These are phyloP conservation scores for Tiliacea citrago DNA, from an alignment of 2,888 invertebrate genomes.

Conservation along the genomic window DNA sequence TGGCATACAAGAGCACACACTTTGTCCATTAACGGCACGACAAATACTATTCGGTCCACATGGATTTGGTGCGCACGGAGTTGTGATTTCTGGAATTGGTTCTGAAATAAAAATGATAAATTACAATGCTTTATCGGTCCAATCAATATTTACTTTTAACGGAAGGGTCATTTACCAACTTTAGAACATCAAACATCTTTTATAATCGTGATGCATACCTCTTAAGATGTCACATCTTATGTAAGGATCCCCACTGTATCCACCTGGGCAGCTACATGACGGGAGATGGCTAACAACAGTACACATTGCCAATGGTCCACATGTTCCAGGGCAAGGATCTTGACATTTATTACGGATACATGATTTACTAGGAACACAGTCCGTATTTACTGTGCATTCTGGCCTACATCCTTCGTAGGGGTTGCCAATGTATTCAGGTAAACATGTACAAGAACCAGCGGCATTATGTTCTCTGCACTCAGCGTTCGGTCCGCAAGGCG, in stretches of 20 bases:
- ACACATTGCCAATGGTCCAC: conserved; percentile 93
- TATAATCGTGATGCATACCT: conserved; percentile 71
- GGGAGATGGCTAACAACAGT: conserved; percentile 93
- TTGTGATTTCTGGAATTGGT: conserved; percentile 78
- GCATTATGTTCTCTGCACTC: conserved; percentile 91
- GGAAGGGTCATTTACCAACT: not conserved
- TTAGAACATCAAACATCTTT: conserved; percentile 2
- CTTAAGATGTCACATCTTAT: conserved; percentile 88
- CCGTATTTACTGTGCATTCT: conserved; percentile 93
- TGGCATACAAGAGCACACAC: conserved; percentile 94
- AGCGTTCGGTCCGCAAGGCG: conserved; percentile 92
- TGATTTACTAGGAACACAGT: conserved; percentile 93
- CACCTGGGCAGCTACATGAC: conserved; percentile 92
- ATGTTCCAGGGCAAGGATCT: conserved; percentile 95
- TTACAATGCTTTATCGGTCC: not conserved
- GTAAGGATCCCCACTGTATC: conserved; percentile 94
- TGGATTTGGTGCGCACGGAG: conserved; percentile 93
- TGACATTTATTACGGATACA: conserved; percentile 94
- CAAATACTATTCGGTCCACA: conserved; percentile 95
- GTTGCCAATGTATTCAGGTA: conserved; percentile 94
- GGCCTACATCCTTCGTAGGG: conserved; percentile 95
- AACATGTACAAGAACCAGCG: conserved; percentile 93
- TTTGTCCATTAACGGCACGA: conserved; percentile 92
- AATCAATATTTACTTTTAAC: not conserved
- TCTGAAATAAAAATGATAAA: conserved; percentile 72